Conservation (phyloP, 2,797 vertebrate genomes). For the Varecia variegata region DNA sequence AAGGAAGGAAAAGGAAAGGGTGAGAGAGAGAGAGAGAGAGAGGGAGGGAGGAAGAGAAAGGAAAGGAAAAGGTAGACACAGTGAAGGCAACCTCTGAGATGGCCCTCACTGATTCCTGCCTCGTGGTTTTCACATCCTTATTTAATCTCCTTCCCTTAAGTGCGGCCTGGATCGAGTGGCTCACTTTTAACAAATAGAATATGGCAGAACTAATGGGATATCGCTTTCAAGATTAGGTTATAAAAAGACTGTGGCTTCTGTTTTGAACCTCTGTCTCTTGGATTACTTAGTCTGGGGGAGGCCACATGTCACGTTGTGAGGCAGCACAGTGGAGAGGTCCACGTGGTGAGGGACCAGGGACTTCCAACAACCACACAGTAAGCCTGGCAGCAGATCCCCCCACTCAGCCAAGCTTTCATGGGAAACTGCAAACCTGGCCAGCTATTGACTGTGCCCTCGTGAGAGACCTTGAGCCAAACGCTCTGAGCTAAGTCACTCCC, state of each 20-base stretch:
- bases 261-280: background rate
- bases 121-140: background rate
- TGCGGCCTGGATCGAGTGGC: background rate
- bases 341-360: background rate
- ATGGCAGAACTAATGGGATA: too few relatives aligned
- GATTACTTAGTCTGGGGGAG: background rate
- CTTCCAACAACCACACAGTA: accelerated
- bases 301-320: background rate
- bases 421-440: background rate
- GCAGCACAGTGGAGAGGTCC: background rate
- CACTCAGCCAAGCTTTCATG: accelerated
- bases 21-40: too few relatives aligned
- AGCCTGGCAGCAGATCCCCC: background rate
- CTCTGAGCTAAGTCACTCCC: background rate
- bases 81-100: too few relatives aligned
- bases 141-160: background rate
- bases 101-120: accelerated
- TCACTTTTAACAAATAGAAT: background rate
- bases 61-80: background rate
- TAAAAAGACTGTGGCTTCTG: background rate
- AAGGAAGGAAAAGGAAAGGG: too few relatives aligned
- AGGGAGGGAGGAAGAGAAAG: too few relatives aligned
- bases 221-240: background rate
- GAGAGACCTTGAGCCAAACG: background rate
- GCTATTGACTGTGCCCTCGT: background rate